Percentiles rank a stretch among this genome's conserved stretches.
phyloP scores from a whole-genome alignment of 2,797 vertebrate species.

The Diplodus sargus region DNA sequence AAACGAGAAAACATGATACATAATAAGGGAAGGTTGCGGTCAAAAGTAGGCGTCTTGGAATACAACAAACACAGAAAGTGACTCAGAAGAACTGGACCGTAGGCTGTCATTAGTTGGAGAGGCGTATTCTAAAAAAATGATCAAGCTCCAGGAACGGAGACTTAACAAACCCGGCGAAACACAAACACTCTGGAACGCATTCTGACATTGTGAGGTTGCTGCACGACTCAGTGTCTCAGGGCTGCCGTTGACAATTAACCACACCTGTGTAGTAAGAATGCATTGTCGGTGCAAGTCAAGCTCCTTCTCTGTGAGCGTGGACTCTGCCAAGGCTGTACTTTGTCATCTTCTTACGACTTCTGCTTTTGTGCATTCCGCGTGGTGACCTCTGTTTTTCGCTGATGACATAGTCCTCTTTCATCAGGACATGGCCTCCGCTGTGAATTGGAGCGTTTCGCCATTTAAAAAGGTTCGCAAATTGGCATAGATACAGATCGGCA shows the following conservation, averaged over 20 bases:
- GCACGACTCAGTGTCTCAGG: background rate
- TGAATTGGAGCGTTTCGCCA: background rate
- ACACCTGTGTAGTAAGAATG: background rate
- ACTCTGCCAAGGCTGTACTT: background rate
- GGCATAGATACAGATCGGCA: background rate
- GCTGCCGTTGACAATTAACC: background rate
- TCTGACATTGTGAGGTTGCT: background rate
- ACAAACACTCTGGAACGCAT: background rate
- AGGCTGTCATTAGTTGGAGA: slow-evolving; percentile 47
- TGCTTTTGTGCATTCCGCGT: background rate
- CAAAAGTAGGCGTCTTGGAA: slow-evolving; percentile 52
- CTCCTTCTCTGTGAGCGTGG: background rate
- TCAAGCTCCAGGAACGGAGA: slow-evolving; percentile 21
- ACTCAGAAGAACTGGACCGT: slow-evolving; percentile 54
- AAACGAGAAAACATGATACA: background rate
- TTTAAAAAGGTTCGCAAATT: background rate
- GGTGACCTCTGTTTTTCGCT: background rate
- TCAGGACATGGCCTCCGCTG: background rate
- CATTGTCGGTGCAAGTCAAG: background rate
- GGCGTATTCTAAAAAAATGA: slow-evolving; percentile 25
- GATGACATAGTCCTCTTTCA: slow-evolving; percentile 2
- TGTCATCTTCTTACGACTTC: background rate
- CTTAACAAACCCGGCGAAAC: slow-evolving; percentile 1
- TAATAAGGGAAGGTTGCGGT: slow-evolving; percentile 28
- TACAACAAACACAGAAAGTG: slow-evolving; percentile 51